Conservation (phyloP, 64 coral and sea anemone genomes). For the Exaiptasia diaphana region DNA sequence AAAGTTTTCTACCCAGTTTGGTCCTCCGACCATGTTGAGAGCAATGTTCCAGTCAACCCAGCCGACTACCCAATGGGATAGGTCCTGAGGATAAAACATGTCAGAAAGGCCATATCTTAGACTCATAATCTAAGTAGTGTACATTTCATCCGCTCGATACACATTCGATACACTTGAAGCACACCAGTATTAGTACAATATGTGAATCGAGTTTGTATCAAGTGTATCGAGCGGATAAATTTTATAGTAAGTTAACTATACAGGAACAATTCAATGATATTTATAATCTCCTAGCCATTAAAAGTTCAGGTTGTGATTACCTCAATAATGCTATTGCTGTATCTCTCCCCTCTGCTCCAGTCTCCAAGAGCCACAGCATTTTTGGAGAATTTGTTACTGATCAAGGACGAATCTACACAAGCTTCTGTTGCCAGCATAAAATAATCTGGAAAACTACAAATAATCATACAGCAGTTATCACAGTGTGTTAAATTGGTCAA, state of each 20-base stretch:
- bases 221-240: too few relatives aligned
- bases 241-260: too few relatives aligned
- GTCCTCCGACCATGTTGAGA: slow-evolving; percentile 72
- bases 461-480: not conserved
- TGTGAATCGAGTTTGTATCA: too few relatives aligned
- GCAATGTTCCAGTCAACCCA: slow-evolving; percentile 96
- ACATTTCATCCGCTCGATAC: too few relatives aligned
- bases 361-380: slow-evolving; percentile 54
- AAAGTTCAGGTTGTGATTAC: too few relatives aligned
- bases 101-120: too few relatives aligned
- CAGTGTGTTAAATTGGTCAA: not conserved
- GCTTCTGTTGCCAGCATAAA: slow-evolving; percentile 66
- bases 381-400: not conserved
- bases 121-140: too few relatives aligned
- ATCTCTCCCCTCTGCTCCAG: slow-evolving; percentile 63
- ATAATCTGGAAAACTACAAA: slow-evolving; percentile 30
- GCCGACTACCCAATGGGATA: slow-evolving; percentile 74
- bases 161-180: too few relatives aligned
- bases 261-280: too few relatives aligned
- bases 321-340: slow-evolving; percentile 75
- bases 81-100: slow-evolving; percentile 19
- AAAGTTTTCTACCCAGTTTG: slow-evolving; percentile 92
- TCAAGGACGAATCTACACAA: slow-evolving; percentile 17
- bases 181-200: too few relatives aligned
- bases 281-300: too few relatives aligned